A percentile compares a stretch with the other conserved stretches of the same genome.
Conservation (phyloP, 2,113 vertebrate species). For the Brienomyrus longianalis region DNA sequence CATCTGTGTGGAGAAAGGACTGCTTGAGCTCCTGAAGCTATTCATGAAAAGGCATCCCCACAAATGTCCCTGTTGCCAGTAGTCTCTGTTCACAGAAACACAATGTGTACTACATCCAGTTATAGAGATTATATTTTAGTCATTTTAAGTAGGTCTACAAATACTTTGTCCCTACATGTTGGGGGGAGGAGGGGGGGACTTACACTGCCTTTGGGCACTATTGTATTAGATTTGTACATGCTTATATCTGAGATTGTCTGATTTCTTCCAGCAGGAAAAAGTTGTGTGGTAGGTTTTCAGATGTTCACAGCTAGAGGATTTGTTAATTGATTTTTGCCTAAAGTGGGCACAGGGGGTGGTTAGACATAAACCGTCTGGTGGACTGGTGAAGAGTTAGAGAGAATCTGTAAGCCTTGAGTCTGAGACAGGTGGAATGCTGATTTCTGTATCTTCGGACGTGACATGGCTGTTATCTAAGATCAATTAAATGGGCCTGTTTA, state of each 20-base stretch:
- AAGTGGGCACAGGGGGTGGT: neutral
- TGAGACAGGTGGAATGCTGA: neutral
- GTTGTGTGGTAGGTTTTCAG: neutral
- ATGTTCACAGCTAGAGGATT: neutral
- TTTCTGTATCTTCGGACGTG: neutral
- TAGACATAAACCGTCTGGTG: neutral
- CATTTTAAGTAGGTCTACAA: neutral
- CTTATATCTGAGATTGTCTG: neutral
- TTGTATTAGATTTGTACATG: neutral
- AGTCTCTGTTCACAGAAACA: neutral
- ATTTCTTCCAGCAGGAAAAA: neutral
- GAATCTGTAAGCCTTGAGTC: neutral
- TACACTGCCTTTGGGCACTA: neutral
- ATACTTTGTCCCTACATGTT: neutral
- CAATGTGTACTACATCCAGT: neutral
- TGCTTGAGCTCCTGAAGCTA: neutral
- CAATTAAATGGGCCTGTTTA: neutral
- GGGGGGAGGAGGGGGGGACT: neutral
- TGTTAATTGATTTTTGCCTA: constrained; percentile 6
- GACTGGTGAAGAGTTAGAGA: neutral
- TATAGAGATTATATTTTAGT: neutral
- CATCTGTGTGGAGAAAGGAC: neutral
- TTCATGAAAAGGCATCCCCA: neutral
- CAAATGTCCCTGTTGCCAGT: neutral
- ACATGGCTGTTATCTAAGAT: neutral